Percentiles rank a stretch among this genome's conserved stretches.
These are phyloP conservation scores for Callyntrura sp. DNA, from an alignment of 2,888 invertebrate species.

Conservation along the genomic window DNA sequence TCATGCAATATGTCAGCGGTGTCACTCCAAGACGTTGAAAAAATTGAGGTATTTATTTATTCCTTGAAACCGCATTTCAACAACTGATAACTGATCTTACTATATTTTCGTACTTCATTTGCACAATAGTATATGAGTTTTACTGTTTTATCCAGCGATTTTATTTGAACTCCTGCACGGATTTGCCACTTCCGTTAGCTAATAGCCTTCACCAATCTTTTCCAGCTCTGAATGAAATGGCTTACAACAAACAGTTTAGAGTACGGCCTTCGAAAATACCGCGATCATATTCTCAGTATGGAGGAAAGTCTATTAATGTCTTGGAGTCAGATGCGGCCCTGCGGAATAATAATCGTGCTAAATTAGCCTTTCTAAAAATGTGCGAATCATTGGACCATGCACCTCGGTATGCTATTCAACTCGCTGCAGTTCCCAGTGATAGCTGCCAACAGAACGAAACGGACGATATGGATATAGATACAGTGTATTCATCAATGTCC, in stretches of 20 bases:
- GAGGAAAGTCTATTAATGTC: not conserved
- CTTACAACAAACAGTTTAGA: not conserved
- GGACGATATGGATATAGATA: not conserved
- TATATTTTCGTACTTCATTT: too few relatives aligned
- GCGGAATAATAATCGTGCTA: constrained; percentile 27
- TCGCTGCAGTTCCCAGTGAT: not conserved
- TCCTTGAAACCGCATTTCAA: not conserved
- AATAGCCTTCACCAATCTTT: constrained; percentile 25
- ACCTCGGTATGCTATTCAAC: not conserved
- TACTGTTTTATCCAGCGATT: constrained; percentile 37
- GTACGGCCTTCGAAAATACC: not conserved
- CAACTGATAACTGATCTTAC: too few relatives aligned
- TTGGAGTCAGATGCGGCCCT: not conserved
- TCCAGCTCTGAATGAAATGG: not conserved
- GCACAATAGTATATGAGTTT: not conserved
- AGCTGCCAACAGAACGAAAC: not conserved
- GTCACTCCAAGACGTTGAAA: constrained; percentile 49
- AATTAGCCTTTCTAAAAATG: constrained; percentile 31
- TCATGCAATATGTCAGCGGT: constrained; percentile 8
- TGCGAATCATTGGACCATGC: constrained; percentile 18
- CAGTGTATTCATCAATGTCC: not conserved
- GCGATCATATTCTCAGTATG: constrained; percentile 12
- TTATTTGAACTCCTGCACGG: constrained; percentile 60
- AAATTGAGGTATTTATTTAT: constrained; percentile 51
- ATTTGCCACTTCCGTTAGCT: not conserved